These are phyloP conservation scores for Acanthopleura granulata DNA, from an alignment of 2,888 invertebrate species.

Conservation along the genomic window DNA sequence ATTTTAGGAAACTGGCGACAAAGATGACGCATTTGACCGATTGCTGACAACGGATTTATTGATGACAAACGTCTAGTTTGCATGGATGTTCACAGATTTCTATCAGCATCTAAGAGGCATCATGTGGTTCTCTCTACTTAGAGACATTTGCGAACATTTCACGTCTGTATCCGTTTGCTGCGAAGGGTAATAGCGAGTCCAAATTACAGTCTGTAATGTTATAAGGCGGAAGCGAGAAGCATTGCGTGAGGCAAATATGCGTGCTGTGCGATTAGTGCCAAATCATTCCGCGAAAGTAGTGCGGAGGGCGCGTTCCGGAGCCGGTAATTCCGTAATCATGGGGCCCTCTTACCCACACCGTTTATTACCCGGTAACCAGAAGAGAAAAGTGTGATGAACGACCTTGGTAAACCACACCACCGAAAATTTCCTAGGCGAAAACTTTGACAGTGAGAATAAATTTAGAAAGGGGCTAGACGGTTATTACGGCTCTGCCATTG, in stretches of 20 bases:
- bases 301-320: neutral
- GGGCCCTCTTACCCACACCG: neutral
- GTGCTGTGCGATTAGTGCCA: neutral
- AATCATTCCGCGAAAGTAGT: neutral
- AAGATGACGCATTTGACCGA: too few species aligned
- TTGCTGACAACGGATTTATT: too few species aligned
- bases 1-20: too few species aligned
- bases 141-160: too few species aligned
- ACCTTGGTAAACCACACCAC: neutral
- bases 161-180: too few species aligned
- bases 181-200: too few species aligned
- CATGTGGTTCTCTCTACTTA: too few species aligned
- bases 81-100: too few species aligned
- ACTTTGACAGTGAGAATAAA: neutral
- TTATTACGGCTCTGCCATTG: too few species aligned
- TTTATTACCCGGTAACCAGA: neutral
- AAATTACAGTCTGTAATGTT: neutral
- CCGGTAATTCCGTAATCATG: neutral
- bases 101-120: too few species aligned
- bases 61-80: too few species aligned
- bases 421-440: slow-evolving; percentile 9
- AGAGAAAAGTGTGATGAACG: slow-evolving; percentile 10
- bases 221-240: neutral
- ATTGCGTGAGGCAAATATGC: neutral
- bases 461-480: neutral